Evolutionary conservation across 2,113 vertebrate species (phyloP), one percentile per base, ranked within the genome.

Genomic region (Pelusios castaneus): DNA sequence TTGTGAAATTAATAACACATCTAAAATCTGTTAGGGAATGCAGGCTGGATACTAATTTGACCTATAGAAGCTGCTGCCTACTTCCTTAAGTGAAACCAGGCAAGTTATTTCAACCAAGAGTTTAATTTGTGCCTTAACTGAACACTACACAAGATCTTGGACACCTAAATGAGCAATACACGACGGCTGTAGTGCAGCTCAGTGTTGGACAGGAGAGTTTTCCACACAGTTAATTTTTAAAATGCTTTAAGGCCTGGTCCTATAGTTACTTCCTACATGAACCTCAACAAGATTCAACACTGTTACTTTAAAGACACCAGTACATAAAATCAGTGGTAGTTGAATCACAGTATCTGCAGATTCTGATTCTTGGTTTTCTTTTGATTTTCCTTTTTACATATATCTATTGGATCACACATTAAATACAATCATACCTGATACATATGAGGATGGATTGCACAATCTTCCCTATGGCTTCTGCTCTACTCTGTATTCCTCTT

Each of bases 301-400:
- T 80, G 63, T 95, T 93, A 17, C 47, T 10, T 70, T 38, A 91
- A 49, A 85, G 27, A 83, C 95, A 27, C 55, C 11, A 55, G 29
- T 16, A 83, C 0, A 0, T 6, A 89, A 92, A 91, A 10, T 16
- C 58, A 80, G 45, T 6, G 13, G 52, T 58, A 88, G 55, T 12
- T 80, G 38, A 14, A 60, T 60, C 58, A 60, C 58, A 60, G 58
- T 8, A 34, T 60, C 58, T 34, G 14, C 58, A 60, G 11, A 60
- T 13, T 60, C 56, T 60, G 29, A 60, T 27, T 27, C 12, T 60
- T 60, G 56, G 29, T 60, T 60, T 60, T 31, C 56, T 60, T 6
- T 60, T 60, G 58, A 60, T 34, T 60, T 60, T 60, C 58, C 58
- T 60, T 60, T 60, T 60, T 60, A 34, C 29, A 60, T 31, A 29